A percentile compares a stretch with the other conserved stretches of the same genome.
phyloP scores from a whole-genome alignment of 1,140 invertebrate species.

The Magallana ariakensis region DNA sequence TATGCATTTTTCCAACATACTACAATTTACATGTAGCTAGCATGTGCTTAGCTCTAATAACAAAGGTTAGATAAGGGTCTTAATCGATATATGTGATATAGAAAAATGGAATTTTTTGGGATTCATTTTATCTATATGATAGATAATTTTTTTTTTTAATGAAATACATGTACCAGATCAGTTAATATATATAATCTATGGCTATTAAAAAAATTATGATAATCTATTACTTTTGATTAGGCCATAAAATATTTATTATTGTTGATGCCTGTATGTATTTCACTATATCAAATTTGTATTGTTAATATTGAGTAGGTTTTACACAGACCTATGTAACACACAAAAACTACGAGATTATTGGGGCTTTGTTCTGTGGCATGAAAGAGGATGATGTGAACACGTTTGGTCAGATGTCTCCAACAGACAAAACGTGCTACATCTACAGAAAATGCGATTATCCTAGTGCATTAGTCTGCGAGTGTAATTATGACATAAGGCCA shows the following conservation, averaged over 20 bases:
- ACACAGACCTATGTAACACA: conserved; percentile 66
- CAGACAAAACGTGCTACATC: conserved; percentile 69
- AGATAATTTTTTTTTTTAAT: neutral
- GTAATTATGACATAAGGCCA: conserved; percentile 64
- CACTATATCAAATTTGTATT: too few species aligned
- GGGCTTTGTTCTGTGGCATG: conserved; percentile 66
- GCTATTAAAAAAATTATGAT: too few species aligned
- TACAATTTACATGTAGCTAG: too few species aligned
- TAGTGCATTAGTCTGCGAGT: conserved; percentile 66
- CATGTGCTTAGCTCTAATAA: too few species aligned
- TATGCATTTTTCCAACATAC: too few species aligned
- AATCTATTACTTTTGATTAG: too few species aligned
- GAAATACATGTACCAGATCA: neutral
- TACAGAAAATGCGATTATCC: conserved; percentile 61
- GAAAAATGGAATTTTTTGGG: too few species aligned
- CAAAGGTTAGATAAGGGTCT: too few species aligned
- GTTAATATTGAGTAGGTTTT: conserved; percentile 63
- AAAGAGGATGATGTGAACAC: conserved; percentile 58
- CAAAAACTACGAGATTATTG: conserved; percentile 66
- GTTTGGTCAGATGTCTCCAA: conserved; percentile 55
- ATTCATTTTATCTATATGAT: neutral
- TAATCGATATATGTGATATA: too few species aligned
- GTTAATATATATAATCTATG: too few species aligned
- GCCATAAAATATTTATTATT: too few species aligned
- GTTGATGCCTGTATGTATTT: too few species aligned